These are phyloP conservation scores for Collichthys lucidus DNA, from an alignment of 2,113 vertebrate species.

Conservation along the genomic window DNA sequence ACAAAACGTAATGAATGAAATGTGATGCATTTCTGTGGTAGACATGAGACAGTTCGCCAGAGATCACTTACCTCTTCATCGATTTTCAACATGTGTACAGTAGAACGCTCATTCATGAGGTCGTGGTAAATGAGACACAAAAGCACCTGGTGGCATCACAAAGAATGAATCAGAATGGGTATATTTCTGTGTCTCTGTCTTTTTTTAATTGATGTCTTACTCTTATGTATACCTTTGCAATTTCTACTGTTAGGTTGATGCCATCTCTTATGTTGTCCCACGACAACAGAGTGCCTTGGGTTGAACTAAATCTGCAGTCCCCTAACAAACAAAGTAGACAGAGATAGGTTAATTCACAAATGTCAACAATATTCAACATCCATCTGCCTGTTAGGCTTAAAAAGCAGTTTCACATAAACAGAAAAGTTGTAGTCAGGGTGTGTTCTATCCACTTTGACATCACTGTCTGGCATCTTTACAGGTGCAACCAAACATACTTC, in stretches of 20 bases:
- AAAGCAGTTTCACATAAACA: not conserved
- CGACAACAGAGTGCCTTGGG: slow-evolving; percentile 78
- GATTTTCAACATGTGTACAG: slow-evolving; percentile 84
- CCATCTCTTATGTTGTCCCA: slow-evolving; percentile 83
- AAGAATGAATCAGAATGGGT: not conserved
- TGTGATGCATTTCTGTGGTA: not conserved
- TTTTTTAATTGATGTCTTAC: not conserved
- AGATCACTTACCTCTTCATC: slow-evolving; percentile 86
- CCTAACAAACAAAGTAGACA: slow-evolving; percentile 73
- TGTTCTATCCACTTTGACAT: not conserved
- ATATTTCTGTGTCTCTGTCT: not conserved
- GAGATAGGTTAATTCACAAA: not conserved
- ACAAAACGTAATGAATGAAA: not conserved
- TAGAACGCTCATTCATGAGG: slow-evolving; percentile 84
- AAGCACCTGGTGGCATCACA: slow-evolving; percentile 72
- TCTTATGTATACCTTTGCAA: slow-evolving; percentile 90
- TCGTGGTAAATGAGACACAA: slow-evolving; percentile 89
- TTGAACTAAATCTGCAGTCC: slow-evolving; percentile 82
- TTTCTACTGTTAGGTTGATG: slow-evolving; percentile 82
- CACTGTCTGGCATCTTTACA: slow-evolving; percentile 6
- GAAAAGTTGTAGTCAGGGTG: not conserved
- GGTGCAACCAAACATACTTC: not conserved
- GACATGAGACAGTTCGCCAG: not conserved
- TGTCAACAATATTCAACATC: not conserved
- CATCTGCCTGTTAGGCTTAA: not conserved